These are phyloP conservation scores for Aporophyla lueneburgensis DNA, from an alignment of 2,888 invertebrate genomes.

Conservation along the genomic window DNA sequence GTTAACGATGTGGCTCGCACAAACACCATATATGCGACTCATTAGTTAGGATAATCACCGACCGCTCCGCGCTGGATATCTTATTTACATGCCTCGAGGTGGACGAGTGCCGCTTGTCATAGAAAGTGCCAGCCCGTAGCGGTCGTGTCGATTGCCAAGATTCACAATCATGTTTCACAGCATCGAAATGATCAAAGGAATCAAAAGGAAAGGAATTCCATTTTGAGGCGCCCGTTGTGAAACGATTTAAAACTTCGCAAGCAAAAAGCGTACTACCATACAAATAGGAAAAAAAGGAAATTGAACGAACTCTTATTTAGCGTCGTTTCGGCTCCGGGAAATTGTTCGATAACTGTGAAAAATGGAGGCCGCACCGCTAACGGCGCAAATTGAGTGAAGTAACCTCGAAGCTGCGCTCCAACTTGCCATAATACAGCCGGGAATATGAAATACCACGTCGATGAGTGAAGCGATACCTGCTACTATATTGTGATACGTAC, in stretches of 20 bases:
- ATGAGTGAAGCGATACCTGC: conserved; percentile 68
- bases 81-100: conserved; percentile 70
- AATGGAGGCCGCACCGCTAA: conserved; percentile 83
- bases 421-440: conserved; percentile 61
- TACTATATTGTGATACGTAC: conserved; percentile 63
- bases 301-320: conserved; percentile 81
- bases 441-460: conserved; percentile 64
- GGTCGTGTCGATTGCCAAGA: conserved; percentile 7
- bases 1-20: conserved; percentile 63
- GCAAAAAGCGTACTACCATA: conserved; percentile 32
- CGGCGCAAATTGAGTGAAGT: conserved; percentile 88
- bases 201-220: conserved; percentile 20
- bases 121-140: conserved; percentile 25
- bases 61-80: conserved; percentile 64
- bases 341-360: conserved; percentile 88
- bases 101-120: conserved; percentile 48
- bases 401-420: conserved; percentile 64
- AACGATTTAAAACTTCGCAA: conserved; percentile 13
- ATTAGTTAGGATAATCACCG: conserved; percentile 73
- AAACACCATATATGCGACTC: conserved; percentile 71
- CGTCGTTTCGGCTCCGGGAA: conserved; percentile 74
- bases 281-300: conserved; percentile 68
- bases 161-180: conserved; percentile 1
- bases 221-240: conserved; percentile 21
- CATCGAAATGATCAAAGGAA: conserved; percentile 15